Conservation (phyloP, 2,113 vertebrate genomes). For the Brevimyrus niger region DNA sequence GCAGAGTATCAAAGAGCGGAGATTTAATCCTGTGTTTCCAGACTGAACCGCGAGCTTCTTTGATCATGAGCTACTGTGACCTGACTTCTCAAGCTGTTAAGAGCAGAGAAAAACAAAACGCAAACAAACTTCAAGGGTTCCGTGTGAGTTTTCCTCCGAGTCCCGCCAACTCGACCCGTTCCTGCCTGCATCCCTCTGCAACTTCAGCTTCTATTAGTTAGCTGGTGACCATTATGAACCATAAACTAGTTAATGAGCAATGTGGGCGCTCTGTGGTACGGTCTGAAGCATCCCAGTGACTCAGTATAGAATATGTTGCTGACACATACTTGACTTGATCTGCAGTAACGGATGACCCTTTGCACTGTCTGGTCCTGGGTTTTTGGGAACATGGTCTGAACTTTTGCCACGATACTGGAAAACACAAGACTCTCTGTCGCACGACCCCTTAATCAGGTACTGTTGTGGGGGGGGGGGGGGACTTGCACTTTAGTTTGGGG, state of each 20-base stretch:
- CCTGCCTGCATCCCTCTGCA: not conserved
- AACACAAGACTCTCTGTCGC: not conserved
- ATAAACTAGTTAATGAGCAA: not conserved
- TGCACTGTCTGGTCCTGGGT: not conserved
- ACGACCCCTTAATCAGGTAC: not conserved
- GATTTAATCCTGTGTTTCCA: slow-evolving; percentile 71
- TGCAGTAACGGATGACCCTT: not conserved
- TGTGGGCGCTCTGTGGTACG: not conserved
- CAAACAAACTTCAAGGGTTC: slow-evolving; percentile 76
- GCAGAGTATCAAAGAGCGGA: slow-evolving; percentile 72
- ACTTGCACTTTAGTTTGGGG: not conserved
- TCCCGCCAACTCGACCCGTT: slow-evolving; percentile 27
- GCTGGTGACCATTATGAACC: not conserved
- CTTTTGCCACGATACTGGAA: not conserved
- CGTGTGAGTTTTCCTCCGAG: slow-evolving; percentile 68
- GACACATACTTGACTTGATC: not conserved
- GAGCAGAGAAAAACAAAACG: slow-evolving; percentile 73
- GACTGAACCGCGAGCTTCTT: slow-evolving; percentile 70
- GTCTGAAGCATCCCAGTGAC: not conserved
- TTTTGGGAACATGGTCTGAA: not conserved
- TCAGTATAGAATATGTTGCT: not conserved
- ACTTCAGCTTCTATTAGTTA: not conserved
- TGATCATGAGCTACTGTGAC: slow-evolving; percentile 73
- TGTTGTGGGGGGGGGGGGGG: not conserved
- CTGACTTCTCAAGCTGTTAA: slow-evolving; percentile 78